Evolutionary conservation across 92 coral and sea anemone genomes (phyloP).

Genomic region (Bergia puertoricense): DNA sequence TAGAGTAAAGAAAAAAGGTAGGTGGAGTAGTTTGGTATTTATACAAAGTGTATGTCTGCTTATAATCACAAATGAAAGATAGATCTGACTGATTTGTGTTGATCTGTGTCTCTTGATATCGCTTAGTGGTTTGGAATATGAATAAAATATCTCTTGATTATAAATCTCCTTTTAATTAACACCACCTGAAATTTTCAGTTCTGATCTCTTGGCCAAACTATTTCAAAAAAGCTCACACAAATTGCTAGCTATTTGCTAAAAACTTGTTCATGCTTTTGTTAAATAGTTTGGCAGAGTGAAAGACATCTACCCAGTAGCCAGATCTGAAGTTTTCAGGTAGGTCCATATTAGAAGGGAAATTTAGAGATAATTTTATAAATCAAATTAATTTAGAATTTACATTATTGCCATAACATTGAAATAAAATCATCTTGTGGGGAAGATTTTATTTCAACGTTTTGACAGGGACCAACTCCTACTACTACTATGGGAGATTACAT

Average conservation of each 20-base stretch:
- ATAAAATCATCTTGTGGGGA: too few relatives aligned
- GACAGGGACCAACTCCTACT: too few relatives aligned
- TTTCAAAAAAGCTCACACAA: not conserved
- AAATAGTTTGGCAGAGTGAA: not conserved
- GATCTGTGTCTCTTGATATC: not conserved
- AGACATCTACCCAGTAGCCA: not conserved
- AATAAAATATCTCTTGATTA: too few relatives aligned
- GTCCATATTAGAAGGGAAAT: not conserved
- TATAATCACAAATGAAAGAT: not conserved
- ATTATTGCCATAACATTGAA: too few relatives aligned
- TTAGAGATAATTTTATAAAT: too few relatives aligned
- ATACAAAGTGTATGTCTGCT: not conserved
- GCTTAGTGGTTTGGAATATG: not conserved
- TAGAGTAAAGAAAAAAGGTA: not conserved
- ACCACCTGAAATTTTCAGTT: not conserved
- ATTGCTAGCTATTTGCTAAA: not conserved
- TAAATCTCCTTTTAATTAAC: too few relatives aligned
- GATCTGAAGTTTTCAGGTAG: not conserved
- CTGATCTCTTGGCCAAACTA: not conserved
- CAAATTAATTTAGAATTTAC: too few relatives aligned
- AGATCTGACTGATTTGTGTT: not conserved
- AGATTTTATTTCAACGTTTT: too few relatives aligned
- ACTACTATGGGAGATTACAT: too few relatives aligned
- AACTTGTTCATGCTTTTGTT: not conserved
- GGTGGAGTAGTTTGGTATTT: not conserved